A percentile compares a stretch with the other conserved stretches of the same genome.
Conservation (phyloP, 2,113 vertebrate species). For the Plotosus lineatus region DNA sequence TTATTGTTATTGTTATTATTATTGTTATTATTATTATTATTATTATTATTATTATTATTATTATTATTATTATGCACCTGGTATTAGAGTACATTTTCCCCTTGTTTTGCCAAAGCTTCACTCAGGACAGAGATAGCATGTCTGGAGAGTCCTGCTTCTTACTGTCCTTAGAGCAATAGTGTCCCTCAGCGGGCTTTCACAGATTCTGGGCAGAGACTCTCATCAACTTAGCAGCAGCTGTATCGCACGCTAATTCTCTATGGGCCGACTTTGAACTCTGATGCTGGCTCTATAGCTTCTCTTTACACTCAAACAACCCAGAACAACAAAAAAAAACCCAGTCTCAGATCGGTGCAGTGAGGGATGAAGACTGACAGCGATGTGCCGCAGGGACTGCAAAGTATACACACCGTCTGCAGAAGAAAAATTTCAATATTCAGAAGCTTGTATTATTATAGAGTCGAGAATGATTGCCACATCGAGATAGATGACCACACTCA, state of each 20-base stretch:
- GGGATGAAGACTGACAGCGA: slow-evolving; percentile 24
- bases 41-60: no score
- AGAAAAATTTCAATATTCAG: neutral
- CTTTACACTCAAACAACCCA: slow-evolving; percentile 35
- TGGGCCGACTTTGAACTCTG: slow-evolving; percentile 41
- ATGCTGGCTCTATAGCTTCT: slow-evolving; percentile 34
- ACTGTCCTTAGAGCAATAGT: slow-evolving; percentile 9
- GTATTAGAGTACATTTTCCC: neutral
- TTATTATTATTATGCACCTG: neutral
- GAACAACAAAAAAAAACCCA: slow-evolving; percentile 37
- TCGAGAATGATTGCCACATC: neutral
- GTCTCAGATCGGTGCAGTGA: slow-evolving; percentile 18
- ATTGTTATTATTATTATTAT: no score
- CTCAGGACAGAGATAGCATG: neutral
- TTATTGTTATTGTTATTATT: no score
- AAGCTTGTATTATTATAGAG: neutral
- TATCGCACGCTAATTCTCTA: slow-evolving; percentile 21
- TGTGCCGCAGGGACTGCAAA: neutral
- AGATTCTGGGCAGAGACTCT: slow-evolving; percentile 37
- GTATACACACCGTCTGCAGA: neutral
- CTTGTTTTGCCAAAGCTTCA: neutral
- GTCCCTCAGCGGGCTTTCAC: slow-evolving; percentile 25
- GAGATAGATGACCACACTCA: no score
- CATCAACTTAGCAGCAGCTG: slow-evolving; percentile 27
- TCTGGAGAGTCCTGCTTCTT: slow-evolving; percentile 6